These are phyloP conservation scores for Elysia chlorotica DNA, from an alignment of 1,140 invertebrate genomes.

Conservation along the genomic window DNA sequence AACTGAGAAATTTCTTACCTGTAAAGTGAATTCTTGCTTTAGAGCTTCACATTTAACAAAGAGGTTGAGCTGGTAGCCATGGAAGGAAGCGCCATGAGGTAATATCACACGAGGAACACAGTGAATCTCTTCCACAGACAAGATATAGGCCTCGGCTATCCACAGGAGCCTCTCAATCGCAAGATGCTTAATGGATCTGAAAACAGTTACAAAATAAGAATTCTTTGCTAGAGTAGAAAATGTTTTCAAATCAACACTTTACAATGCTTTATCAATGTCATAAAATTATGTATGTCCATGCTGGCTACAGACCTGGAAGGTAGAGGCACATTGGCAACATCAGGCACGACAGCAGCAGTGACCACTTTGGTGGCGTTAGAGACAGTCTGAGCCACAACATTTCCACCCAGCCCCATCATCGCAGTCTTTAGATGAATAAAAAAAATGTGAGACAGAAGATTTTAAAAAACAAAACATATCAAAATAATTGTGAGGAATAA, in stretches of 20 bases:
- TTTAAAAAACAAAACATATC: background rate
- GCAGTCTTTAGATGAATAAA: constrained; percentile 42
- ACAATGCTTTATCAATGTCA: background rate
- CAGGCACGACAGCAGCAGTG: constrained; percentile 61
- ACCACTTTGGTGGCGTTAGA: constrained; percentile 62
- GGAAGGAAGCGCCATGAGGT: constrained; percentile 66
- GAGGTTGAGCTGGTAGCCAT: constrained; percentile 63
- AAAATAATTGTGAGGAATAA: too few species aligned
- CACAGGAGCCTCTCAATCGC: constrained; percentile 64
- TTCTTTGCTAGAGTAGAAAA: background rate
- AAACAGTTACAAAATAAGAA: background rate
- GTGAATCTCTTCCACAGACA: constrained; percentile 64
- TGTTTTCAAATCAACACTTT: background rate
- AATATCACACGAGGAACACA: constrained; percentile 61
- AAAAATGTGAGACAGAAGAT: background rate
- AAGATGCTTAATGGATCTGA: constrained; percentile 58
- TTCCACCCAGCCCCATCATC: constrained; percentile 59
- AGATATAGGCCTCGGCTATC: constrained; percentile 65
- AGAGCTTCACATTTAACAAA: constrained; percentile 60
- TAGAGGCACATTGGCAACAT: constrained; percentile 58
- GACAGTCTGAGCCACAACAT: constrained; percentile 59
- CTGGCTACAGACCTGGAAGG: constrained; percentile 60
- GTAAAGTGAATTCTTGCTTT: constrained; percentile 60
- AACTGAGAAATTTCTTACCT: constrained; percentile 50
- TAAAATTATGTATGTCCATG: too few species aligned